Evolutionary conservation across 2,888 invertebrate genomes (phyloP).

Genomic region (Drosophila aldrichi): DNA sequence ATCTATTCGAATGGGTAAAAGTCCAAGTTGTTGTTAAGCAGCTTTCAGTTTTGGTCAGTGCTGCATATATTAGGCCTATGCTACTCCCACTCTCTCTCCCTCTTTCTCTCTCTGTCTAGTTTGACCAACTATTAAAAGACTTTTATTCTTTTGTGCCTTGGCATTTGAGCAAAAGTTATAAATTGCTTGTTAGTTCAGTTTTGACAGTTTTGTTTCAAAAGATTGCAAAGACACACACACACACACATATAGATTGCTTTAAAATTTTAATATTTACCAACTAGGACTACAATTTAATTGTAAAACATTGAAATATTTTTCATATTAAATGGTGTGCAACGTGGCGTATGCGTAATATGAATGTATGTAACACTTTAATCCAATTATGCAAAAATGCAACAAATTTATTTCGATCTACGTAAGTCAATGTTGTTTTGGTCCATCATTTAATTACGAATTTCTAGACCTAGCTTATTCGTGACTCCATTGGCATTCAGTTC

Average conservation of each 20-base stretch:
- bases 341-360: slow-evolving; percentile 11
- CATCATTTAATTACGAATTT: slow-evolving; percentile 34
- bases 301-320: slow-evolving; percentile 17
- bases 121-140: slow-evolving; percentile 19
- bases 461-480: slow-evolving; percentile 21
- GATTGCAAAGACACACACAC: slow-evolving; percentile 27
- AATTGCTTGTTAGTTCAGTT: slow-evolving; percentile 50
- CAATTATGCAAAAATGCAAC: background rate
- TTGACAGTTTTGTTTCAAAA: slow-evolving; percentile 41
- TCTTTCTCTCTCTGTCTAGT: background rate
- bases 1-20: background rate
- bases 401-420: background rate
- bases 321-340: slow-evolving; percentile 12
- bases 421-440: slow-evolving; percentile 4
- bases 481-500: slow-evolving; percentile 51
- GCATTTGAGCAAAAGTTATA: slow-evolving; percentile 33
- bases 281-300: background rate
- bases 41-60: slow-evolving; percentile 33
- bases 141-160: slow-evolving; percentile 21
- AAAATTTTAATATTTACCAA: slow-evolving; percentile 6
- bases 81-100: no score
- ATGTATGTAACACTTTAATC: slow-evolving; percentile 3
- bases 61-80: slow-evolving; percentile 63
- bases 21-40: slow-evolving; percentile 45
- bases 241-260: background rate